Evolutionary conservation across 2,888 invertebrate species (phyloP).

Genomic region (Diplolepis rosae): DNA sequence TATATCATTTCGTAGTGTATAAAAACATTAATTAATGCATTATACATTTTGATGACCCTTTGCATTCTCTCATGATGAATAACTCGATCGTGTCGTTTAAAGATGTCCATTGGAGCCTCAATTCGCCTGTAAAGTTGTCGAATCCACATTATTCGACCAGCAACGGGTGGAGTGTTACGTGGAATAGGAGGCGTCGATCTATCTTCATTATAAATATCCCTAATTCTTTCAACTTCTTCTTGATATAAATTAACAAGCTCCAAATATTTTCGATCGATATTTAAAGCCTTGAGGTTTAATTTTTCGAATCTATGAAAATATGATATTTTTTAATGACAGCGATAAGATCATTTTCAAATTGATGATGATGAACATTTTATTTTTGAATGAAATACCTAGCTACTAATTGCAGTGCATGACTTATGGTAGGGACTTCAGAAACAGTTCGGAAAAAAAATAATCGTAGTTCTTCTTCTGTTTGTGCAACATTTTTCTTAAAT

Average conservation of each 20-base stretch:
- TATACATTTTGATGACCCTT: conserved; percentile 84
- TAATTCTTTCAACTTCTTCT: conserved; percentile 80
- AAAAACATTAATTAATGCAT: conserved; percentile 85
- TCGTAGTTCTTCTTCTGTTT: conserved; percentile 83
- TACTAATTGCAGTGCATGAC: conserved; percentile 71
- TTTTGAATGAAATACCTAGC: neutral
- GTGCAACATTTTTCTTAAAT: conserved; percentile 81
- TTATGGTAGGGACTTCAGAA: conserved; percentile 66
- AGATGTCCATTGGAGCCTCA: conserved; percentile 83
- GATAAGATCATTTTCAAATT: neutral
- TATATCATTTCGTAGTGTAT: conserved; percentile 89
- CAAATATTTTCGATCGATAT: conserved; percentile 84
- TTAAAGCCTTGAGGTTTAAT: conserved; percentile 82
- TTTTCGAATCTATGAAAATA: conserved; percentile 80
- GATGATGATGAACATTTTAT: neutral
- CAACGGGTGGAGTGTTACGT: conserved; percentile 85
- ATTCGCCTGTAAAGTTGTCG: conserved; percentile 84
- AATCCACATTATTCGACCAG: conserved; percentile 89
- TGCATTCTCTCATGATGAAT: conserved; percentile 81
- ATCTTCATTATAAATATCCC: conserved; percentile 87
- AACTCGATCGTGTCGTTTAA: conserved; percentile 73
- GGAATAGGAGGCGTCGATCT: conserved; percentile 84
- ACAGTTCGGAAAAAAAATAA: conserved; percentile 80
- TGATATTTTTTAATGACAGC: neutral
- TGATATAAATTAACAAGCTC: conserved; percentile 82